phyloP scores from a whole-genome alignment of 2,113 vertebrate species.

The Callorhinus ursinus region DNA sequence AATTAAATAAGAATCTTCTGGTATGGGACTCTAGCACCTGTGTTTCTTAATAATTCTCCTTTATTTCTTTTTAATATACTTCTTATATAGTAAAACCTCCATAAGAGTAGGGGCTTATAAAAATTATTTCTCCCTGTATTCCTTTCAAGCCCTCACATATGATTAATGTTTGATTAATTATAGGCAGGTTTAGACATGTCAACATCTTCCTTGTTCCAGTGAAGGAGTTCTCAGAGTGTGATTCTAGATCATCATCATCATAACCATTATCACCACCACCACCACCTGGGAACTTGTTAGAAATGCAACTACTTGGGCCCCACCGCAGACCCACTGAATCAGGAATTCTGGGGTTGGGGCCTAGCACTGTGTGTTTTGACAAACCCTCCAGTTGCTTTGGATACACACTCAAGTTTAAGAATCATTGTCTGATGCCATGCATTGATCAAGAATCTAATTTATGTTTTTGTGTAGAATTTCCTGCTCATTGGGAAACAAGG shows the following conservation, averaged over 20 bases:
- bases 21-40: not conserved
- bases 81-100: not conserved
- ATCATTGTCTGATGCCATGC: not conserved
- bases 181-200: not conserved
- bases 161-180: not conserved
- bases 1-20: not conserved
- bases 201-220: not conserved
- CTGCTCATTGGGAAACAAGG: not conserved
- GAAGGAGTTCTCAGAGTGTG: not conserved
- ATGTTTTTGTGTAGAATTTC: not conserved
- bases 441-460: not conserved
- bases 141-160: not conserved
- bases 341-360: not conserved
- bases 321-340: not conserved
- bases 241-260: not conserved
- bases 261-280: not conserved
- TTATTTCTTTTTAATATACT: not conserved
- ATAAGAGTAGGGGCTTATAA: not conserved
- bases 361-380: not conserved
- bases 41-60: not conserved
- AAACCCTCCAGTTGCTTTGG: not conserved
- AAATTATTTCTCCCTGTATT: not conserved
- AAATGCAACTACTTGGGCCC: not conserved
- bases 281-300: not conserved
- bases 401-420: not conserved